Percentiles rank a stretch among this genome's conserved stretches.
Conservation (phyloP, 2,888 invertebrate genomes). For the Tuberolachnus salignus region DNA sequence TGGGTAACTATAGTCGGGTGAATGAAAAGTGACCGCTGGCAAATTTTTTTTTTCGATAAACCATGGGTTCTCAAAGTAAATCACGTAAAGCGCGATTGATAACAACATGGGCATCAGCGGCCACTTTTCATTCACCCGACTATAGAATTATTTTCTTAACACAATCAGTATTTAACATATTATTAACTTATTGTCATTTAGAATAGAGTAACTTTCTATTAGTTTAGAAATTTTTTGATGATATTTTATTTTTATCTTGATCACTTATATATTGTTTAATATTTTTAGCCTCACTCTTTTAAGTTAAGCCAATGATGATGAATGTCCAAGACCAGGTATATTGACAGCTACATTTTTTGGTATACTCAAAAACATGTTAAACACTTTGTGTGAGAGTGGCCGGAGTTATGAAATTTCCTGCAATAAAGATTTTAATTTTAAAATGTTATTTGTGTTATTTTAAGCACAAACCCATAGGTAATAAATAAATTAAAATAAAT, state of each 20-base stretch:
- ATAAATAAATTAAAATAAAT: neutral
- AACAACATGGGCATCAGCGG: too few species aligned
- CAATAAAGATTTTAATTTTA: neutral
- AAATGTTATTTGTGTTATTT: neutral
- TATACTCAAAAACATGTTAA: slow-evolving; percentile 69
- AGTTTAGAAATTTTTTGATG: slow-evolving; percentile 59
- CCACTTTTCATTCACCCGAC: neutral
- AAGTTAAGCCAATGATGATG: slow-evolving; percentile 64
- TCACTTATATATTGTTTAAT: slow-evolving; percentile 66
- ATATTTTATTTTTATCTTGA: slow-evolving; percentile 60
- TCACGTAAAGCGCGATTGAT: too few species aligned
- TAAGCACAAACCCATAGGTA: neutral
- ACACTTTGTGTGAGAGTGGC: slow-evolving; percentile 68
- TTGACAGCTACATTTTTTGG: slow-evolving; percentile 69
- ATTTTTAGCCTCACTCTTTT: slow-evolving; percentile 69
- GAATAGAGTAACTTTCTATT: neutral
- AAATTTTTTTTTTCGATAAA: too few species aligned
- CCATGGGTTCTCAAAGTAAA: too few species aligned
- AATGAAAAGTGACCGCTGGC: neutral
- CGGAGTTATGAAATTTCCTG: slow-evolving; percentile 8
- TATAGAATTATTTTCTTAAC: neutral
- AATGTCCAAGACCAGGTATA: slow-evolving; percentile 69
- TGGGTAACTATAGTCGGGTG: too few species aligned
- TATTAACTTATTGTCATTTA: neutral
- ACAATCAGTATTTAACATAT: neutral